phyloP scores from a whole-genome alignment of 2,888 invertebrate species.

The Rhabditoides inermis region DNA sequence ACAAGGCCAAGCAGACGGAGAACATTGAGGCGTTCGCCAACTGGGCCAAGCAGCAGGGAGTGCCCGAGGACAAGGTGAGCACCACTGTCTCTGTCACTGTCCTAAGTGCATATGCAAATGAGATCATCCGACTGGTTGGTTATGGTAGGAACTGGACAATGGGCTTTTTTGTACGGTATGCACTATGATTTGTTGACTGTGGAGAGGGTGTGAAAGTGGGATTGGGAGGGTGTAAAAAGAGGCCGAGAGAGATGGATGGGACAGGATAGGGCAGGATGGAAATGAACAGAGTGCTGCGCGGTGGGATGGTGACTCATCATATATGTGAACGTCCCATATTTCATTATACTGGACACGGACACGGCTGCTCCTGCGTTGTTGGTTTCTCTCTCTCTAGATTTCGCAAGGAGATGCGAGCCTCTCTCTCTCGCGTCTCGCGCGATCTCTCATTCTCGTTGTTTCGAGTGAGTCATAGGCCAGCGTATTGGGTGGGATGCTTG shows the following conservation, averaged over 20 bases:
- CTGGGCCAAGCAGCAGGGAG: constrained; percentile 38
- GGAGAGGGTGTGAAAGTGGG: background rate
- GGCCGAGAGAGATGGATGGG: background rate
- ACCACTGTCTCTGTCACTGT: background rate
- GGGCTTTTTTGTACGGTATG: background rate
- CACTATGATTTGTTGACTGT: background rate
- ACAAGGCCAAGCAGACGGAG: constrained; percentile 41
- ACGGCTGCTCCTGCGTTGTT: too few relatives aligned
- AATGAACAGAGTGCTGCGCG: too few relatives aligned
- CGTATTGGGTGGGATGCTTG: too few relatives aligned
- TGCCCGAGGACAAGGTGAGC: constrained; percentile 32
- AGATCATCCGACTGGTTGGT: background rate
- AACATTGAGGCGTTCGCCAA: constrained; percentile 43
- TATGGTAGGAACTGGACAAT: background rate
- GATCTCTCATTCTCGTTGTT: too few relatives aligned
- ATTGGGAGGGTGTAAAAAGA: background rate
- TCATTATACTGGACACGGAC: too few relatives aligned
- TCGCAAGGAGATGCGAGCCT: too few relatives aligned
- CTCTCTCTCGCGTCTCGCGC: too few relatives aligned
- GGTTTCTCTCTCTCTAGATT: too few relatives aligned
- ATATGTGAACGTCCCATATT: too few relatives aligned
- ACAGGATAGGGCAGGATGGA: background rate
- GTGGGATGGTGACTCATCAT: too few relatives aligned
- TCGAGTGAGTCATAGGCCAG: too few relatives aligned
- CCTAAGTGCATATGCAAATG: background rate